Evolutionary conservation across 2,888 invertebrate species (phyloP).

Genomic region (Lissonota sp.): DNA sequence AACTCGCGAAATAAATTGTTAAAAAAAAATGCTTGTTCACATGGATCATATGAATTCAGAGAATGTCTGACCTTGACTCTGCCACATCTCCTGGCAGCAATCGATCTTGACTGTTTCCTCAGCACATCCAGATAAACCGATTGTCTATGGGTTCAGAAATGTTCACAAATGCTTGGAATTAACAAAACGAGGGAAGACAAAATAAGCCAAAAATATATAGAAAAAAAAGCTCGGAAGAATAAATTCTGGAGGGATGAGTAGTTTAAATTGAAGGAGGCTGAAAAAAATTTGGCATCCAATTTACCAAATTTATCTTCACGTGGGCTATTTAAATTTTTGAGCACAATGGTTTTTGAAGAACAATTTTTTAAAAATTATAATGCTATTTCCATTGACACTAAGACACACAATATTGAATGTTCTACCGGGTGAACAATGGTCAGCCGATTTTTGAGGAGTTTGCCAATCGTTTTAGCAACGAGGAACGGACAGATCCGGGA

Average conservation of each 20-base stretch:
- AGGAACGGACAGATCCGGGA: no score
- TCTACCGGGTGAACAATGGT: no score
- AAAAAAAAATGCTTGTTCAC: neutral
- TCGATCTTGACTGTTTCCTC: constrained; percentile 93
- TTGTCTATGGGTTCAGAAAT: constrained; percentile 57
- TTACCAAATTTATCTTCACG: neutral
- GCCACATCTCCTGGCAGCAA: constrained; percentile 92
- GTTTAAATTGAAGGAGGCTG: neutral
- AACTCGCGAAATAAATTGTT: neutral
- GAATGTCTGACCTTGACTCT: constrained; percentile 90
- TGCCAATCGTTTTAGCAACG: no score
- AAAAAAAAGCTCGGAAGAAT: constrained; percentile 4
- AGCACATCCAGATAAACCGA: constrained; percentile 90
- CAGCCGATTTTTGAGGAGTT: no score
- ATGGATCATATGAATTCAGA: constrained; percentile 3
- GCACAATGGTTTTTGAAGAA: constrained; percentile 6
- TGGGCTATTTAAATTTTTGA: constrained; percentile 13
- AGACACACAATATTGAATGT: no score
- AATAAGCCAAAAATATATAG: neutral
- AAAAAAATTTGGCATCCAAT: constrained; percentile 1
- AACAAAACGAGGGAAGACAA: neutral
- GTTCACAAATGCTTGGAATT: constrained; percentile 17
- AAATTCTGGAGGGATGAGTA: constrained; percentile 5
- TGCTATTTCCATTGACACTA: no score
- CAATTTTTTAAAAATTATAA: no score